Percentiles rank a stretch among this genome's conserved stretches.
Conservation (phyloP, 2,797 vertebrate species). For the Hyperoplus immaculatus region DNA sequence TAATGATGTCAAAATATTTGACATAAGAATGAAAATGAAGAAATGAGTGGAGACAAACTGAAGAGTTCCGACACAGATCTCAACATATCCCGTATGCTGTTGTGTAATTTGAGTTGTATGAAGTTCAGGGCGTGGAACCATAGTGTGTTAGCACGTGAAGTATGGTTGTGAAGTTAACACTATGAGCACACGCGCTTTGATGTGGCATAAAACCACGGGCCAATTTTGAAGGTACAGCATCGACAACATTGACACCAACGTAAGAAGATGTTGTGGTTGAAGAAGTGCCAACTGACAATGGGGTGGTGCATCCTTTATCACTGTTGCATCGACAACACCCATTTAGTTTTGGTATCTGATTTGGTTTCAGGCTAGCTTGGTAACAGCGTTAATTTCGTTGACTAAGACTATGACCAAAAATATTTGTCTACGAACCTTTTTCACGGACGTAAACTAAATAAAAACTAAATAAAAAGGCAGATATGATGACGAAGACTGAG, state of each 20-base stretch:
- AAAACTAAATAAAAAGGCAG: too few relatives aligned
- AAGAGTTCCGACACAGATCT: background rate
- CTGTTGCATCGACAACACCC: slow-evolving; percentile 19
- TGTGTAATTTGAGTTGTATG: background rate
- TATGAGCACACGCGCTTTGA: slow-evolving; percentile 1
- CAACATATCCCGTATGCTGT: background rate
- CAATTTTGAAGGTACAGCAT: background rate
- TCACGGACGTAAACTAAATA: too few relatives aligned
- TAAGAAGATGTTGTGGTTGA: slow-evolving; percentile 30
- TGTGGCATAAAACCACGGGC: slow-evolving; percentile 16
- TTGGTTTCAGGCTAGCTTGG: slow-evolving; percentile 7
- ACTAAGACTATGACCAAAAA: too few relatives aligned
- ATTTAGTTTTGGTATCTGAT: slow-evolving; percentile 15
- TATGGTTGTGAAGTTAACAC: background rate
- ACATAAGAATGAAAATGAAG: background rate
- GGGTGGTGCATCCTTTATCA: slow-evolving; percentile 3
- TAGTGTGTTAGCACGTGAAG: background rate
- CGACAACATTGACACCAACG: background rate
- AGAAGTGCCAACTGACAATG: slow-evolving; percentile 34
- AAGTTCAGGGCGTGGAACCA: background rate
- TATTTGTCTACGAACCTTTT: too few relatives aligned
- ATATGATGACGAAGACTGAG: too few relatives aligned
- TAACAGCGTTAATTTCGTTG: too few relatives aligned
- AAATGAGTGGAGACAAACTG: background rate
- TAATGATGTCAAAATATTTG: background rate